Conservation (phyloP, 2,113 vertebrate genomes). For the Silurus glanis region DNA sequence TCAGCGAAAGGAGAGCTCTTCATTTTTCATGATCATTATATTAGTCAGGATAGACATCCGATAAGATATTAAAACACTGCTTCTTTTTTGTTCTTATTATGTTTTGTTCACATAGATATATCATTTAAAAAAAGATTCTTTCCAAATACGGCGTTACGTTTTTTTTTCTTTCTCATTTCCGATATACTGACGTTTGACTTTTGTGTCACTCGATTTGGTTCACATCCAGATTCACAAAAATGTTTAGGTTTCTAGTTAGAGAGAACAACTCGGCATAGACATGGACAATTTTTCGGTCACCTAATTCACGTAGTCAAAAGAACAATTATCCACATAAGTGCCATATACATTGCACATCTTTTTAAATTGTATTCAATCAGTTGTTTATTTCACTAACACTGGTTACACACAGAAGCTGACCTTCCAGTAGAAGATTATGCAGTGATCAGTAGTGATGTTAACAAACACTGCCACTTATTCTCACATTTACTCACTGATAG, state of each 20-base stretch:
- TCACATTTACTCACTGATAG: slow-evolving; percentile 12
- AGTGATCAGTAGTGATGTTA: slow-evolving; percentile 4
- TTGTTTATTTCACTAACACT: slow-evolving; percentile 18
- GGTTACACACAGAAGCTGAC: slow-evolving; percentile 20
- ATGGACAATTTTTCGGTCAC: slow-evolving; percentile 20
- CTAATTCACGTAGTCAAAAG: slow-evolving; percentile 34
- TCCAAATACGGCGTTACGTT: slow-evolving; percentile 13
- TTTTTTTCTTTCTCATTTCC: neutral
- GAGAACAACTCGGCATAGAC: slow-evolving; percentile 30
- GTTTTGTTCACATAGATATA: slow-evolving; percentile 29
- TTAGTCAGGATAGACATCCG: slow-evolving; percentile 29
- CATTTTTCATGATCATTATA: slow-evolving; percentile 8
- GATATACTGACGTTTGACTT: slow-evolving; percentile 23
- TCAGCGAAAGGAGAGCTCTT: slow-evolving; percentile 19
- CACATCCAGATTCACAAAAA: slow-evolving; percentile 29
- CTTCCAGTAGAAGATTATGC: slow-evolving; percentile 1
- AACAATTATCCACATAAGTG: slow-evolving; percentile 7
- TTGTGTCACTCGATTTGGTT: slow-evolving; percentile 14
- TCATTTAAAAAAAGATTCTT: slow-evolving; percentile 3
- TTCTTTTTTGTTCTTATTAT: neutral
- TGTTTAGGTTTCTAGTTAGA: slow-evolving; percentile 26
- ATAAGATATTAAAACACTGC: slow-evolving; percentile 20
- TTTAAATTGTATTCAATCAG: neutral
- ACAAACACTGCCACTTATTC: slow-evolving; percentile 13
- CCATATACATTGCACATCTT: slow-evolving; percentile 7